These are phyloP conservation scores for Apeltes quadracus DNA, from an alignment of 2,113 vertebrate species.

Conservation along the genomic window DNA sequence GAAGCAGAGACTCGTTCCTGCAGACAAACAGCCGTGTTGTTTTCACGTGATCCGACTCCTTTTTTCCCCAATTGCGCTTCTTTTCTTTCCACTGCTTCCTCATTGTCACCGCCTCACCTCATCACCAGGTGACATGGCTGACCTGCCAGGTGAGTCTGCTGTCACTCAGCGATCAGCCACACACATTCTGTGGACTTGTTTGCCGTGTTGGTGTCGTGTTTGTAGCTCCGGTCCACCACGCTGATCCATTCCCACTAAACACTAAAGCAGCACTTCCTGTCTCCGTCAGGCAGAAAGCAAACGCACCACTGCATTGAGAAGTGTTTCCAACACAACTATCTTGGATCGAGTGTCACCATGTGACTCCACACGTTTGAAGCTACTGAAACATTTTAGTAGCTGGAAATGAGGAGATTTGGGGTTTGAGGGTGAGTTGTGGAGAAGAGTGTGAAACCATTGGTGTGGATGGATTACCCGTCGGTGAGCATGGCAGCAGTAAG, in stretches of 20 bases:
- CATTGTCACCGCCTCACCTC: constrained; percentile 85
- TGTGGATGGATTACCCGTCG: background rate
- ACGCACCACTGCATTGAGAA: background rate
- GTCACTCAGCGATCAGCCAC: constrained; percentile 1
- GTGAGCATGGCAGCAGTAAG: constrained; percentile 5
- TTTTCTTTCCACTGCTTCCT: constrained; percentile 84
- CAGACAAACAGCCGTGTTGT: background rate
- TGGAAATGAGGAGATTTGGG: too few species aligned
- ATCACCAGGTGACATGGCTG: constrained; percentile 89
- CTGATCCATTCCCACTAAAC: constrained; percentile 3
- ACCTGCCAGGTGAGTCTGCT: constrained; percentile 88
- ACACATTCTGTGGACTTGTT: constrained; percentile 5
- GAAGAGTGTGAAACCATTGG: background rate
- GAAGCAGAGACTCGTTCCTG: too few species aligned
- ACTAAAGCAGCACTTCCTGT: too few species aligned
- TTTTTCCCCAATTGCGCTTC: constrained; percentile 78
- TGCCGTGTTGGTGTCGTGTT: constrained; percentile 37
- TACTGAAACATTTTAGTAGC: too few species aligned
- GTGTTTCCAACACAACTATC: background rate
- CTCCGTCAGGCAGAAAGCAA: background rate
- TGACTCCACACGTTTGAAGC: too few species aligned
- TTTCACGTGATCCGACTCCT: constrained; percentile 45
- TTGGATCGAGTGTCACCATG: background rate
- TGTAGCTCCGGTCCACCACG: background rate
- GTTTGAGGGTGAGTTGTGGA: too few species aligned